Evolutionary conservation across 35 echinoderm and acorn worm genomes (phyloP), one percentile per base, ranked within the genome.

Genomic region (Eucidaris tribuloides): DNA sequence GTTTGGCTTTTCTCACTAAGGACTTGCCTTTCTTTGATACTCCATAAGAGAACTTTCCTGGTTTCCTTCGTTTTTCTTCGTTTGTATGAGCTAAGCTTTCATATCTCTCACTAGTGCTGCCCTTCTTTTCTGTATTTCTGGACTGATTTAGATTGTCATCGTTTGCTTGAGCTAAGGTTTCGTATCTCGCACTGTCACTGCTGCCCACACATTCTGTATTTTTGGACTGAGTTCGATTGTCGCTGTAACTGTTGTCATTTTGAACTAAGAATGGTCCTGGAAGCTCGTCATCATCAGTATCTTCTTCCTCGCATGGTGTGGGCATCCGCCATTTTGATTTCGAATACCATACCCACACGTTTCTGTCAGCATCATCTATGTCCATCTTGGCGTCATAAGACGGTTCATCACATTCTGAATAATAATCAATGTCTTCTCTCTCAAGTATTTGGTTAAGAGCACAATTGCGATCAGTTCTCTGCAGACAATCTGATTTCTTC

Each of bases 21-120:
- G 68, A 4, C 24, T 74, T 74, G 68, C 68, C 68, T 32, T 74
- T 74, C n/a, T 74, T 74, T n/a, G 68, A 74, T 9, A 25, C 2
- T 18, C 68, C 68, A 44, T 74, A 74, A 1, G 44, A 22, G 68
- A 41, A 41, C 40, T 74, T 74, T 24, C 68, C 68, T 2, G 68
- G 37, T 13, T 24, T 74, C n/a, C n/a, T 52, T n/a, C n/a, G 48
- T 52, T 52, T 52, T 11, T 11, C 68, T 41, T 43, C 68, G 44
- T 17, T 14, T 6, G 3, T 24, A 20, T 36, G 9, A 40, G 20
- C 28, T 31, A 27, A 36, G 28, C 9, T 74, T 44, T 36, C 36
- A 42, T 36, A 2, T 13, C 28, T 74, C 40, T 27, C 68, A n/a
- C 18, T 74, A 14, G 27, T 32, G 1, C 37, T 6, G 13, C 61